phyloP scores from a whole-genome alignment of 2,113 vertebrate species.

The Lophotis ruficrista region DNA sequence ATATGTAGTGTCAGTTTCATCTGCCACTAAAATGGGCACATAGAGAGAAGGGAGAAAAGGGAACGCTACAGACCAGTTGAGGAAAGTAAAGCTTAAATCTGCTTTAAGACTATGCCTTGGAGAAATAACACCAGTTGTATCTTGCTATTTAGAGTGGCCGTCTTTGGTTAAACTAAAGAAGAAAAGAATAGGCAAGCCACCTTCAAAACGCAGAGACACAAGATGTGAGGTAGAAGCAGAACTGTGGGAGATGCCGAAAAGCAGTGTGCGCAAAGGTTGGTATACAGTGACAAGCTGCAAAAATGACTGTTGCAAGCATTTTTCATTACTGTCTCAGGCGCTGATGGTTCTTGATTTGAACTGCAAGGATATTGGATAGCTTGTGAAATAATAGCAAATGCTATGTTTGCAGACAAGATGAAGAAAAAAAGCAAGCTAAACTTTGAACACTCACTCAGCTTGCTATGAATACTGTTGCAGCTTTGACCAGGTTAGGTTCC shows the following conservation, averaged over 20 bases:
- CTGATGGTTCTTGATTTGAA: neutral
- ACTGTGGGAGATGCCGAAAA: constrained; percentile 49
- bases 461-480: neutral
- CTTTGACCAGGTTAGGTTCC: neutral
- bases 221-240: constrained; percentile 42
- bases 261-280: constrained; percentile 38
- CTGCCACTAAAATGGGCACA: neutral
- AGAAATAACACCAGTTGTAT: neutral
- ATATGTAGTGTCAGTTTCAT: neutral
- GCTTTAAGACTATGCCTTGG: neutral
- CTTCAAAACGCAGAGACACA: constrained; percentile 56
- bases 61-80: neutral
- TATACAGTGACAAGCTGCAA: neutral
- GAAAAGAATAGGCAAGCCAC: constrained; percentile 51
- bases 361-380: neutral
- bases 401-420: neutral
- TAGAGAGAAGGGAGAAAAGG: neutral
- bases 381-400: neutral
- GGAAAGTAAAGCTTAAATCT: neutral
- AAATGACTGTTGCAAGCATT: neutral
- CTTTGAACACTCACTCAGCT: neutral
- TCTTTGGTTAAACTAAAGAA: constrained; percentile 56
- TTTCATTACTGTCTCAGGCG: neutral
- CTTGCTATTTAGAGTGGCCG: neutral
- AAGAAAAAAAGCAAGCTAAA: neutral